These are phyloP conservation scores for Penaeus monodon DNA, from an alignment of 2,888 invertebrate species.

Conservation along the genomic window DNA sequence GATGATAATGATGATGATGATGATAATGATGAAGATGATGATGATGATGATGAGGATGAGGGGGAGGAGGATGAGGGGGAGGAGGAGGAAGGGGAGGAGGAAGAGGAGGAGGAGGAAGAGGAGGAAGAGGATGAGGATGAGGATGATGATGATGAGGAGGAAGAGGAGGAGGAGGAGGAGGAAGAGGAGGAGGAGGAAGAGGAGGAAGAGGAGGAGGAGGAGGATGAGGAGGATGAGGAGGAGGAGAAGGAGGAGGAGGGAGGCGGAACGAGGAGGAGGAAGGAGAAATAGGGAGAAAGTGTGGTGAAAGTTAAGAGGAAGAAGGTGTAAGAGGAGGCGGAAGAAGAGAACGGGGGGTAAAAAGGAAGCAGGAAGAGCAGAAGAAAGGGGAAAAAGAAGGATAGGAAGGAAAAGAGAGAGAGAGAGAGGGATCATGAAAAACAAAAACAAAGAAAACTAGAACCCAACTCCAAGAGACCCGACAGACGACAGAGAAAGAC, in stretches of 20 bases:
- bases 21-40: too few species aligned
- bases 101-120: background rate
- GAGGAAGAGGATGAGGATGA: background rate
- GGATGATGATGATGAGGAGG: background rate
- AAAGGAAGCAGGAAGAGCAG: background rate
- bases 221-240: background rate
- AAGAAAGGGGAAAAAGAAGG: background rate
- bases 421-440: background rate
- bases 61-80: too few species aligned
- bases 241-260: background rate
- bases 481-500: too few species aligned
- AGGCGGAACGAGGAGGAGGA: too few species aligned
- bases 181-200: background rate
- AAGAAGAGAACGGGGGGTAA: too few species aligned
- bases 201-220: background rate
- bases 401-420: background rate
- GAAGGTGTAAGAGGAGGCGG: background rate
- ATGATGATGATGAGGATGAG: too few species aligned
- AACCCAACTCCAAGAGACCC: too few species aligned
- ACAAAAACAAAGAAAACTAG: background rate
- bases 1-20: too few species aligned
- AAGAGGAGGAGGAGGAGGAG: background rate
- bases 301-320: background rate
- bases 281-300: background rate
- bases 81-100: too few species aligned